These are phyloP conservation scores for Bellardia pandia DNA, from an alignment of 2,888 invertebrate species.

Conservation along the genomic window DNA sequence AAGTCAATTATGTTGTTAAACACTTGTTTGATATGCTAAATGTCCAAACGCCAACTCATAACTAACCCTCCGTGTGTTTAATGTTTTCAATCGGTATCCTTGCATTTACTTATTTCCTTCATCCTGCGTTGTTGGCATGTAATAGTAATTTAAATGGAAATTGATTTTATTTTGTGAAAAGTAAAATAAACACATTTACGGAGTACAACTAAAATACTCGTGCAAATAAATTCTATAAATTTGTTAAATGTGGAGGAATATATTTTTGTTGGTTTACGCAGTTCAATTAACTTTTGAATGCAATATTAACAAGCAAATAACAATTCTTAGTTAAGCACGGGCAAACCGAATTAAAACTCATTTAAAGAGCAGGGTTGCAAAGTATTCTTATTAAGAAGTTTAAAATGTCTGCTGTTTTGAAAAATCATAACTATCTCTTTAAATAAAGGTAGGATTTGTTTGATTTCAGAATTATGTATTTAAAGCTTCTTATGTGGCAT, in stretches of 20 bases:
- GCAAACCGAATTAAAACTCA: too few relatives aligned
- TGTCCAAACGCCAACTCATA: neutral
- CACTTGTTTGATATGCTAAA: conserved; percentile 49
- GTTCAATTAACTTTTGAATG: conserved; percentile 15
- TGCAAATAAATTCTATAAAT: neutral
- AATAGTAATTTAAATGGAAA: conserved; percentile 31
- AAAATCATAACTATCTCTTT: too few relatives aligned
- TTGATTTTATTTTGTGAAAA: conserved; percentile 13
- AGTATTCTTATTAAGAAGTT: too few relatives aligned
- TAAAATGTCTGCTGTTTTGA: too few relatives aligned
- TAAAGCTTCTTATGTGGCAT: too few relatives aligned
- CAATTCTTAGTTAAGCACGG: too few relatives aligned
- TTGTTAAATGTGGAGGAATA: neutral
- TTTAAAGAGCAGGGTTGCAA: too few relatives aligned
- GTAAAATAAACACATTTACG: neutral
- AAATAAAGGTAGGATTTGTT: too few relatives aligned
- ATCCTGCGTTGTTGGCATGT: neutral
- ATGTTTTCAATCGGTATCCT: neutral
- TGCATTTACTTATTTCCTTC: neutral
- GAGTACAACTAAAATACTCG: neutral
- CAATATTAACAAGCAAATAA: conserved; percentile 28
- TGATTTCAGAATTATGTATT: too few relatives aligned
- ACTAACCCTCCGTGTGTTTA: neutral
- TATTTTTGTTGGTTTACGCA: neutral
- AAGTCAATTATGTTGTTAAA: conserved; percentile 45